These are phyloP conservation scores for Avahi laniger DNA, from an alignment of 2,797 vertebrate genomes.

Conservation along the genomic window DNA sequence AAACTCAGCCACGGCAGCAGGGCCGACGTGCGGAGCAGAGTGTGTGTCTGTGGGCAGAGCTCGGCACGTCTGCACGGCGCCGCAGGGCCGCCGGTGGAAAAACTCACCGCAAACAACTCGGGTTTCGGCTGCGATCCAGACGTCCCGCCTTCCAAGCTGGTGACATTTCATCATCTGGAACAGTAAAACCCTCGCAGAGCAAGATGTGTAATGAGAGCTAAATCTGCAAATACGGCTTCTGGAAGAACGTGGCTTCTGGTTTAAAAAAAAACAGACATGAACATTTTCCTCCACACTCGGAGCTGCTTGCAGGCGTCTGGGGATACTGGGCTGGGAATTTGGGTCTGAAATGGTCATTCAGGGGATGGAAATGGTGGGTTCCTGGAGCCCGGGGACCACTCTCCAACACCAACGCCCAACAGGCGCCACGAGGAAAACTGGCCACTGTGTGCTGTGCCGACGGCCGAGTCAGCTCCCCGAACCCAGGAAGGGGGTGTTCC, in stretches of 20 bases:
- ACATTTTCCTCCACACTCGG: no score
- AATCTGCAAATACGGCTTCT: not conserved
- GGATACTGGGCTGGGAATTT: rapidly evolving
- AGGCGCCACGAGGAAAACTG: not conserved
- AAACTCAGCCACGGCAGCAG: not conserved
- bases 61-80: rapidly evolving
- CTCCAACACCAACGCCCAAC: rapidly evolving
- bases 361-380: rapidly evolving
- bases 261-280: not conserved
- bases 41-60: not conserved
- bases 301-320: rapidly evolving
- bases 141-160: rapidly evolving
- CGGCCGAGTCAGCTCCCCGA: not conserved
- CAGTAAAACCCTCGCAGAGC: rapidly evolving
- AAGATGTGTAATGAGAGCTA: rapidly evolving
- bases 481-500: not conserved
- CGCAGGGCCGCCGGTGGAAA: rapidly evolving
- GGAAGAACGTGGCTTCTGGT: not conserved
- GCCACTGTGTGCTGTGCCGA: rapidly evolving
- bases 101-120: rapidly evolving
- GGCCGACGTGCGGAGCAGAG: no score
- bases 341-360: rapidly evolving
- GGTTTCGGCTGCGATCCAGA: rapidly evolving
- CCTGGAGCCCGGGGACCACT: rapidly evolving
- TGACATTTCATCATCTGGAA: rapidly evolving